Evolutionary conservation across 2,797 vertebrate genomes (phyloP).

Genomic region (Pseudomugil tenellus): DNA sequence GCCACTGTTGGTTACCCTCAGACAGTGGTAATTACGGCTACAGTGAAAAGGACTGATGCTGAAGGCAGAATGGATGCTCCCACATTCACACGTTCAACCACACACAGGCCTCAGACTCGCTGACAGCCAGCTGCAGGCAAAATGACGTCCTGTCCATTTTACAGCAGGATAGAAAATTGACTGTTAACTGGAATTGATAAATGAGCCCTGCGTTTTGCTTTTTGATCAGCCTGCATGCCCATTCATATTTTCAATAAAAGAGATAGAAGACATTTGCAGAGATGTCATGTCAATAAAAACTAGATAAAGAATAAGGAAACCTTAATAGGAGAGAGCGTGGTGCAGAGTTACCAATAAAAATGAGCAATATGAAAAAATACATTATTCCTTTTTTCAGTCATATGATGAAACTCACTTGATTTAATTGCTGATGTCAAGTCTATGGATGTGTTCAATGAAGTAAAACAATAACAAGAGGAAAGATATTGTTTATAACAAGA

Average conservation of each 20-base stretch:
- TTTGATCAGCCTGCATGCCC: conserved; percentile 65
- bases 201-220: conserved; percentile 52
- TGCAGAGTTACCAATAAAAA: conserved; percentile 34
- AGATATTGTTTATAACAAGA: neutral
- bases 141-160: conserved; percentile 65
- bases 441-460: conserved; percentile 34
- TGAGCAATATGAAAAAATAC: neutral
- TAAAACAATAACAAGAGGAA: neutral
- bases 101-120: conserved; percentile 44
- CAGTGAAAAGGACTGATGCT: conserved; percentile 69
- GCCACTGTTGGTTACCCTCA: conserved; percentile 83
- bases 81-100: conserved; percentile 55
- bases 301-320: conserved; percentile 12
- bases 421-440: neutral
- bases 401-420: conserved; percentile 10
- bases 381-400: neutral
- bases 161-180: conserved; percentile 44
- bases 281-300: conserved; percentile 29
- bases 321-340: conserved; percentile 12
- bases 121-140: conserved; percentile 60
- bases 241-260: conserved; percentile 31
- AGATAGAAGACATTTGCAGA: conserved; percentile 8
- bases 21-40: conserved; percentile 80
- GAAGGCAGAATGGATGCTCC: conserved; percentile 68
- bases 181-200: conserved; percentile 64